phyloP scores from a whole-genome alignment of 2,888 invertebrate species.

The Conistra vaccinii region DNA sequence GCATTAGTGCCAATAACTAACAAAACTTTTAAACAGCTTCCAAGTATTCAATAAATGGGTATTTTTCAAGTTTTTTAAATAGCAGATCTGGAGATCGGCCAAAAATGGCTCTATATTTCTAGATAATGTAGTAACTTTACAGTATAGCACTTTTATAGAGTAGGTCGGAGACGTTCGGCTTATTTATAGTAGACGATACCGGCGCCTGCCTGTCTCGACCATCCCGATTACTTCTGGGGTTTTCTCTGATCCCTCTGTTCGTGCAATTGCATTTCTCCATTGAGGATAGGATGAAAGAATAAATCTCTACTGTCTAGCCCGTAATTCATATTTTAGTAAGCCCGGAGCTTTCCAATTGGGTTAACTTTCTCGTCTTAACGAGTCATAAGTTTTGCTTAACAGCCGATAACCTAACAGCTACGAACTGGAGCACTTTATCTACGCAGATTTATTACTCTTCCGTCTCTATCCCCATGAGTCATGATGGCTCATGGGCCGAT shows the following conservation, averaged over 20 bases:
- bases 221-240: conserved; percentile 75
- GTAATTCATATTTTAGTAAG: conserved; percentile 54
- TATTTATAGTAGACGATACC: conserved; percentile 76
- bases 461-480: conserved; percentile 68
- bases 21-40: conserved; percentile 9
- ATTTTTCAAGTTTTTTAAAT: conserved; percentile 49
- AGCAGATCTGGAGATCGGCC: conserved; percentile 70
- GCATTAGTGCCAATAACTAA: conserved; percentile 27
- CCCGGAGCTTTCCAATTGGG: conserved; percentile 68
- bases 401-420: conserved; percentile 66
- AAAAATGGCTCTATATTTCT: conserved; percentile 68
- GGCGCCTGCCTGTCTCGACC: conserved; percentile 84
- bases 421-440: conserved; percentile 74
- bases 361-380: conserved; percentile 67
- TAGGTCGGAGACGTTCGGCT: conserved; percentile 71
- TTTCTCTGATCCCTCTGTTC: conserved; percentile 70
- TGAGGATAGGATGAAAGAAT: conserved; percentile 32
- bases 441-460: conserved; percentile 72
- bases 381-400: conserved; percentile 65
- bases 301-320: conserved; percentile 21
- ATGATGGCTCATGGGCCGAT: conserved; percentile 63
- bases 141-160: conserved; percentile 69
- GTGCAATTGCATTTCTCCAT: conserved; percentile 52
- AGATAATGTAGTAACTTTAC: conserved; percentile 67
- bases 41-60: conserved; percentile 19